Evolutionary conservation across 2,113 vertebrate genomes (phyloP), one percentile per base, ranked within the genome.

Genomic region (Acanthochromis polyacanthus): DNA sequence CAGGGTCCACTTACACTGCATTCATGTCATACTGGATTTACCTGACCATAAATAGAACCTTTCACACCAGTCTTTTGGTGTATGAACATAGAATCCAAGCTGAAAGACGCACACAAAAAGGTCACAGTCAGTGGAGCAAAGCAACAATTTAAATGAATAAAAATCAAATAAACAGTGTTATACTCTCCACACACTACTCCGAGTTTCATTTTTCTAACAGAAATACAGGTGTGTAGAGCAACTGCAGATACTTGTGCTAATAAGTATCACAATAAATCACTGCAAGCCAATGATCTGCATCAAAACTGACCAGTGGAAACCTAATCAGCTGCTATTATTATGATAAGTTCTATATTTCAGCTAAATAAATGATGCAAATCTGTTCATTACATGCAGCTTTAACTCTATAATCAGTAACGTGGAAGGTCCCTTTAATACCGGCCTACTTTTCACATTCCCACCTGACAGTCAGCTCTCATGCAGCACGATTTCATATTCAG

Each of bases 391-490:
- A 20, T 30, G 43, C 50, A 32, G 58, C 43, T 66, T 53, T 22
- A 46, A n/a, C 61, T 3, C 45, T 55, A 14, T 30, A 19, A 22
- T 78, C 45, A 55, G 23, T 71, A 32, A 75, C 63, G 3, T 63
- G 45, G 57, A 53, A 67, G 58, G 58, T 65, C 23, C 12, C 22
- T 68, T 52, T 64, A 19, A 20, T 55, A 67, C 62, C 17, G 77
- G 73, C 88, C 78, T 56, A 91, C 80, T 88, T 75, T 82, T 82
- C 83, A 91, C 90, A 89, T 92, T 90, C 89, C 91, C 78, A 68
- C 76, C 74, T 40, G 59, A 80, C 71, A 71, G 78, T 82, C 77
- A 30, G 53, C 74, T 62, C 52, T 75, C 73, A 36, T 36, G 22
- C 51, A 55, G 30, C 28, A 19, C 40, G 43, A 67, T 76, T 72